Percentiles rank a stretch among this genome's conserved stretches.
These are phyloP conservation scores for Drosophila athabasca DNA, from an alignment of 1,140 invertebrate species.

Conservation along the genomic window DNA sequence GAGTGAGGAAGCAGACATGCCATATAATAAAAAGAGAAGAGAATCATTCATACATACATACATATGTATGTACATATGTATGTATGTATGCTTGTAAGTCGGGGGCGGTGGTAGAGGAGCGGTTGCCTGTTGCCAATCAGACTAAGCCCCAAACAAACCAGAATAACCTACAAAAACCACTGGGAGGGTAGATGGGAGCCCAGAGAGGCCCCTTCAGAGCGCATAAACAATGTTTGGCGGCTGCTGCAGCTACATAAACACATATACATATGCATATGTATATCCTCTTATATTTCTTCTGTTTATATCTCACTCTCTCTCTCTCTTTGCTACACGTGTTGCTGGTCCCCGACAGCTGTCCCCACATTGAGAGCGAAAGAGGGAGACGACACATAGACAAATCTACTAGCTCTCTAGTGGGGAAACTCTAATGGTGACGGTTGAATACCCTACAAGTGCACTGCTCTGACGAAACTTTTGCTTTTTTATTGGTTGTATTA, in stretches of 20 bases:
- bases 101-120: slow-evolving; percentile 1
- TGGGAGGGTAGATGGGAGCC: too few relatives aligned
- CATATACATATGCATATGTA: neutral
- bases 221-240: too few relatives aligned
- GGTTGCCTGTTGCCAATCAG: slow-evolving; percentile 67
- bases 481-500: too few relatives aligned
- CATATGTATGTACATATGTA: neutral
- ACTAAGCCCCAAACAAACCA: slow-evolving; percentile 57
- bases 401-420: slow-evolving; percentile 17
- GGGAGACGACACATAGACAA: slow-evolving; percentile 12
- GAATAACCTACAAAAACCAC: slow-evolving; percentile 32
- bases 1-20: slow-evolving; percentile 22
- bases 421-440: neutral
- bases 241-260: slow-evolving; percentile 19
- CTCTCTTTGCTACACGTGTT: slow-evolving; percentile 12
- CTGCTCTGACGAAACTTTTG: too few relatives aligned
- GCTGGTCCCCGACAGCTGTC: neutral
- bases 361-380: slow-evolving; percentile 11
- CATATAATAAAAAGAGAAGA: slow-evolving; percentile 42
- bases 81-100: neutral
- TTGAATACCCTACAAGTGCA: slow-evolving; percentile 17
- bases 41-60: neutral
- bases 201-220: too few relatives aligned
- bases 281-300: slow-evolving; percentile 5
- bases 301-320: slow-evolving; percentile 4